Conservation (phyloP, 2,888 invertebrate genomes). For the Drosophila neotestacea region DNA sequence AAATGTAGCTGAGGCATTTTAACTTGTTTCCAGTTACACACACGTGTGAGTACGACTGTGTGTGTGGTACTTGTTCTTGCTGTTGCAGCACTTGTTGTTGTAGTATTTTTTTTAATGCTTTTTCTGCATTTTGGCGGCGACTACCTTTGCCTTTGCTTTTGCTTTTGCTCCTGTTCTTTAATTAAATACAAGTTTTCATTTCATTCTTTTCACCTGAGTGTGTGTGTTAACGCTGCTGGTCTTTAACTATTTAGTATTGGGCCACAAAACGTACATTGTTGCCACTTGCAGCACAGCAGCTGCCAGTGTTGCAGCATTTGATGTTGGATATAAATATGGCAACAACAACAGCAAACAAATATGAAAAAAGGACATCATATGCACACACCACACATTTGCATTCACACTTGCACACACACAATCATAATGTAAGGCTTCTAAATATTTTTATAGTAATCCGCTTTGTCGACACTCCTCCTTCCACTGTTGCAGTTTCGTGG, state of each 20-base stretch:
- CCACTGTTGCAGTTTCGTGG: neutral
- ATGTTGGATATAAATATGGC: slow-evolving; percentile 40
- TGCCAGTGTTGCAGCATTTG: slow-evolving; percentile 26
- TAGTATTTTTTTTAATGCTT: slow-evolving; percentile 39
- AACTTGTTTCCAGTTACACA: slow-evolving; percentile 75
- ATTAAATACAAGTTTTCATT: slow-evolving; percentile 79
- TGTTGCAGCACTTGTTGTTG: slow-evolving; percentile 37
- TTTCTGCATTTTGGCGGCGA: slow-evolving; percentile 28
- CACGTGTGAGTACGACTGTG: slow-evolving; percentile 12
- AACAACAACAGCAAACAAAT: slow-evolving; percentile 42
- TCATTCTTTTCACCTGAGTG: slow-evolving; percentile 67
- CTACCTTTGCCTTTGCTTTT: slow-evolving; percentile 33
- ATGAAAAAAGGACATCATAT: slow-evolving; percentile 43
- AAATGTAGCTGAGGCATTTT: slow-evolving; percentile 77
- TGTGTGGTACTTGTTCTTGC: slow-evolving; percentile 56
- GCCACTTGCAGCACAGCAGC: slow-evolving; percentile 34
- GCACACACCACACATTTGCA: slow-evolving; percentile 10
- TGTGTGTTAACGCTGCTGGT: slow-evolving; percentile 28
- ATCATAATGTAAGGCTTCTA: slow-evolving; percentile 62
- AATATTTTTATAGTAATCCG: slow-evolving; percentile 78
- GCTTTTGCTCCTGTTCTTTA: slow-evolving; percentile 64
- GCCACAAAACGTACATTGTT: slow-evolving; percentile 58
- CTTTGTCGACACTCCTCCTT: slow-evolving; percentile 59
- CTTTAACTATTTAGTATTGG: slow-evolving; percentile 54
- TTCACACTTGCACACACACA: slow-evolving; percentile 5